Conservation (phyloP, 2,888 invertebrate species). For the Leucania comma region DNA sequence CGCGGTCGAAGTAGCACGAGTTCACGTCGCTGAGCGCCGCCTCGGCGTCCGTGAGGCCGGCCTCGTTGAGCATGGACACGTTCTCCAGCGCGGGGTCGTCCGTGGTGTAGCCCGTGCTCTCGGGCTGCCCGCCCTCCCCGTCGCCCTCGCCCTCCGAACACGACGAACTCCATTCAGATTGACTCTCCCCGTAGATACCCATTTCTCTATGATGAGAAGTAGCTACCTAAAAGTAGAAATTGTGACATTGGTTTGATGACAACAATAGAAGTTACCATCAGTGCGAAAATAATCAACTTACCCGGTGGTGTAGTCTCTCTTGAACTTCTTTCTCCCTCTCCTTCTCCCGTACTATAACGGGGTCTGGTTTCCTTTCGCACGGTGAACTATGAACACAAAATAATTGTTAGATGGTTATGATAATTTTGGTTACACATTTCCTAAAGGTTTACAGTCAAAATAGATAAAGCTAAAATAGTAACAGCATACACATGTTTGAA, state of each 20-base stretch:
- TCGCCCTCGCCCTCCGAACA: conserved; percentile 91
- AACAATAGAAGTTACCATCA: not conserved
- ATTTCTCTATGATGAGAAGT: conserved; percentile 85
- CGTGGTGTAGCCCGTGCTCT: conserved; percentile 96
- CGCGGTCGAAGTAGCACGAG: conserved; percentile 94
- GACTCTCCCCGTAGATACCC: conserved; percentile 92
- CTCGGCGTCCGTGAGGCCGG: conserved; percentile 96
- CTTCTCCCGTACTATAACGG: conserved; percentile 77
- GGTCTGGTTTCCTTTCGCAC: conserved; percentile 77
- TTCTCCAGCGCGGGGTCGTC: conserved; percentile 97
- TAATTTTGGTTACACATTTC: too few relatives aligned
- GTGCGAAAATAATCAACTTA: conserved; percentile 59
- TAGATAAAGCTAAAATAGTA: not conserved
- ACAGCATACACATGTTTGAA: too few relatives aligned
- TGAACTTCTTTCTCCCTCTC: conserved; percentile 83
- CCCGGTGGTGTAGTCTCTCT: conserved; percentile 85
- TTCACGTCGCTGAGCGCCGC: conserved; percentile 97
- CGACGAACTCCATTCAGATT: conserved; percentile 95
- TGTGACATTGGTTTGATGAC: not conserved
- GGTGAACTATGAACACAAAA: conserved; percentile 73
- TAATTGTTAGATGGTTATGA: not conserved
- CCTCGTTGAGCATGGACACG: conserved; percentile 96
- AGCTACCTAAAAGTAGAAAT: conserved; percentile 74
- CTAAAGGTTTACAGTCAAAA: too few relatives aligned
- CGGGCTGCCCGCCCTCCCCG: conserved; percentile 88